Conservation (phyloP, 2,797 vertebrate genomes). For the Cirrhinus molitorella region DNA sequence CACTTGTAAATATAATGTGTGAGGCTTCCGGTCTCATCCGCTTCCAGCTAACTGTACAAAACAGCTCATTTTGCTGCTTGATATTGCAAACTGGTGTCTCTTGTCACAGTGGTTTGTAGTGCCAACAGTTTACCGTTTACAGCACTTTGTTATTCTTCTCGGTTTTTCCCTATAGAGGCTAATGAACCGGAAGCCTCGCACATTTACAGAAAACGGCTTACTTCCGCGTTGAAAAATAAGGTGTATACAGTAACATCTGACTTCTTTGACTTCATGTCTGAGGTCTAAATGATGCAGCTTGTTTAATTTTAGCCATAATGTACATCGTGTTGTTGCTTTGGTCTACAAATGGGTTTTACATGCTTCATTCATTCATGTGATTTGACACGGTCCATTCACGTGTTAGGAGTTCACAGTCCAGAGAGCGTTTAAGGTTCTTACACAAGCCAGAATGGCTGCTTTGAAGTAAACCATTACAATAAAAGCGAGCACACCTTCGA, state of each 20-base stretch:
- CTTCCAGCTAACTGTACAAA: too few species aligned
- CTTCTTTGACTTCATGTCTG: not conserved
- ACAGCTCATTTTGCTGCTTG: too few species aligned
- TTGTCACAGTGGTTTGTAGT: too few species aligned
- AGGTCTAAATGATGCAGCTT: not conserved
- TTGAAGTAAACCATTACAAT: conserved; percentile 45
- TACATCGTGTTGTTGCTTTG: not conserved
- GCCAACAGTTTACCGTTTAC: too few species aligned
- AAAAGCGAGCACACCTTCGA: conserved; percentile 56
- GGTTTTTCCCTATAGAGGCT: too few species aligned
- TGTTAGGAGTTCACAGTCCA: conserved; percentile 3
- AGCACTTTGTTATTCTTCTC: too few species aligned
- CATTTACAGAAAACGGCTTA: too few species aligned
- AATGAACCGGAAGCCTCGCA: too few species aligned
- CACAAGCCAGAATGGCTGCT: not conserved
- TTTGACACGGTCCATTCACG: not conserved
- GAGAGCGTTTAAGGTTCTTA: not conserved
- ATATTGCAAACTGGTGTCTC: too few species aligned
- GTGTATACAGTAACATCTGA: not conserved
- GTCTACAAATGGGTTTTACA: not conserved
- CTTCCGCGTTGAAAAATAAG: too few species aligned
- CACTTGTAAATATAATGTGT: too few species aligned
- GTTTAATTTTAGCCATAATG: not conserved
- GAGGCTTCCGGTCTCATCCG: too few species aligned
- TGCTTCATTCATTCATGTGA: not conserved